Base-by-base conservation (phyloP, 2,888 invertebrate species). In the Apotomis capreana region DNA sequence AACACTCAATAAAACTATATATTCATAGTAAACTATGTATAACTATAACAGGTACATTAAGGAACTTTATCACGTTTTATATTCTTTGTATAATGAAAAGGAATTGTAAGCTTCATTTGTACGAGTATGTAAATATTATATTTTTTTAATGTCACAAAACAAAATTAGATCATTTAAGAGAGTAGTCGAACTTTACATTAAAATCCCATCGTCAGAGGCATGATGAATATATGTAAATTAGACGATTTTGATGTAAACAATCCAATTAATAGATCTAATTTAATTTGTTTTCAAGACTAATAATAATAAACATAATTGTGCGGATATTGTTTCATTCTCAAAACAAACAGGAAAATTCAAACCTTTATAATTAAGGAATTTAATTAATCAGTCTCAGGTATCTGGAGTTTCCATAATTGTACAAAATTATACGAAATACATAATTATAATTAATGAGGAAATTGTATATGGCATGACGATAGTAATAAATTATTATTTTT, bases 1-100 rank as follows among this genome's bases (percentile, higher is more conserved):
- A 64, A 64, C 52, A 40, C 40, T 37, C 12, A 64, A 12, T 54
- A 54, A 64, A 63, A 40, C 40, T 40, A 40, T 6, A 4, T 40
- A 40, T 40, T 40, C 40, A 40, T 40, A 40, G 40, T 40, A 6
- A 6, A 40, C 26, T 15, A 15, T 15, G 15, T 15, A 15, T 15
- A 15, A 15, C 15, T 26, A 40, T 40, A 40, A 40, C 5, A 40
- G 40, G 40, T 4, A 6, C 40, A 6, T 4, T 40, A 40, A 40
- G 40, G 40, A 26, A 26, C 26, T 26, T 26, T 26, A 6, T 40
- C 40, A 40, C 3, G 40, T 40, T 6, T 40, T 6, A 40, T 6
- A 6, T 6, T 40, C 5, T 40, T 6, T 40, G 5, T 40, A 5
- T 6, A 40, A 6, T 40, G 6, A 40, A 40, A 40, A 5, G 6